These are phyloP conservation scores for Vipera ursinii DNA, from an alignment of 2,797 vertebrate species.

Conservation along the genomic window DNA sequence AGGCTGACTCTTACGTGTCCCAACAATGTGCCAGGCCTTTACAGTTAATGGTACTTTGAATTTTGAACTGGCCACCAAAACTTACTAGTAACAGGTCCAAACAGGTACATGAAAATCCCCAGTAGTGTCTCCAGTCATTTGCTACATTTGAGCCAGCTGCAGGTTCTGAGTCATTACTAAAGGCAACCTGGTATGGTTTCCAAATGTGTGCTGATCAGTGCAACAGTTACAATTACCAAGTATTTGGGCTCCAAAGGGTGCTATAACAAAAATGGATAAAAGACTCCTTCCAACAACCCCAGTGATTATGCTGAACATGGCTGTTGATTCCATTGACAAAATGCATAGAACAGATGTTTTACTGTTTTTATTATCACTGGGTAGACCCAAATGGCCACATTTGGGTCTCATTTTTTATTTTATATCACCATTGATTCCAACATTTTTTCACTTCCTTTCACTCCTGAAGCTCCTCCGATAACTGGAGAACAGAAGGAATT, in stretches of 20 bases:
- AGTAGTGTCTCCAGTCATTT: neutral
- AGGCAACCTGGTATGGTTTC: neutral
- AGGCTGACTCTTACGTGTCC: neutral
- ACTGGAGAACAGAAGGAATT: neutral
- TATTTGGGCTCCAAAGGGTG: neutral
- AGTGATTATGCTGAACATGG: neutral
- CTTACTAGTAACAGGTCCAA: neutral
- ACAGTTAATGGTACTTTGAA: neutral
- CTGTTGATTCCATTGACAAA: neutral
- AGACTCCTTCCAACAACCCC: neutral
- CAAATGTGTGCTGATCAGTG: neutral
- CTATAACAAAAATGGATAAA: neutral
- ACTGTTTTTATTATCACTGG: neutral
- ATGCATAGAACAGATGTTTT: neutral
- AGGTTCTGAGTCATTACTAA: neutral
- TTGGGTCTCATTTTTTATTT: neutral
- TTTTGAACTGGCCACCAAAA: neutral
- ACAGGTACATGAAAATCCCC: neutral
- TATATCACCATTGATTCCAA: neutral
- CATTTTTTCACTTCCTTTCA: neutral
- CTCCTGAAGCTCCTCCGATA: neutral
- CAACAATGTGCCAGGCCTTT: neutral
- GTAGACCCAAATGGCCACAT: neutral
- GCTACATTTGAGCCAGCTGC: neutral
- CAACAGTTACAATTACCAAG: neutral